Evolutionary conservation across 2,888 invertebrate genomes (phyloP).

Genomic region (Zaprionus lineosus): DNA sequence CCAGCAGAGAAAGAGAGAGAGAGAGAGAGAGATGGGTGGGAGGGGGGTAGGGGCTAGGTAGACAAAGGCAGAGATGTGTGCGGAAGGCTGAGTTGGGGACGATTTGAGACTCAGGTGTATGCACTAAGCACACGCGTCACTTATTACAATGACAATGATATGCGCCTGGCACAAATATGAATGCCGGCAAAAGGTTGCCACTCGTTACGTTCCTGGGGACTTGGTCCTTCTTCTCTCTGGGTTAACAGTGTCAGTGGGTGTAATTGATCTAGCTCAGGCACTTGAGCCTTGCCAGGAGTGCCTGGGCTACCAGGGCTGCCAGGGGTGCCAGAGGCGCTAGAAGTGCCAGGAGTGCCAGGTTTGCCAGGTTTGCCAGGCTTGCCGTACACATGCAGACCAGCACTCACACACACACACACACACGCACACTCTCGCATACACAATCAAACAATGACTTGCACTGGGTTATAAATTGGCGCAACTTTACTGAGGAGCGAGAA

Average conservation of each 20-base stretch:
- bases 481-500: slow-evolving; percentile 17
- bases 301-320: too few relatives aligned
- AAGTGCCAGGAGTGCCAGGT: too few relatives aligned
- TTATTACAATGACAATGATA: slow-evolving; percentile 76
- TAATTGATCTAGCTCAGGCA: slow-evolving; percentile 67
- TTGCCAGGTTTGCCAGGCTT: too few relatives aligned
- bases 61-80: too few relatives aligned
- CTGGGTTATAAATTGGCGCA: slow-evolving; percentile 59
- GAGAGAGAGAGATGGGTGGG: slow-evolving; percentile 9
- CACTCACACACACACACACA: slow-evolving; percentile 12
- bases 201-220: not conserved
- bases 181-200: not conserved
- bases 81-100: not conserved
- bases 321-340: too few relatives aligned
- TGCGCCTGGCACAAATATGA: slow-evolving; percentile 52
- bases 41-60: too few relatives aligned
- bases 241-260: slow-evolving; percentile 64
- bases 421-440: slow-evolving; percentile 21
- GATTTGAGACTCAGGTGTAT: slow-evolving; percentile 23
- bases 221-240: slow-evolving; percentile 7
- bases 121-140: slow-evolving; percentile 66
- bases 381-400: slow-evolving; percentile 30
- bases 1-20: slow-evolving; percentile 9
- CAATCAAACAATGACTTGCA: slow-evolving; percentile 68
- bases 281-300: slow-evolving; percentile 28